Evolutionary conservation across 2,113 vertebrate genomes (phyloP).

Genomic region (Hemicordylus capensis): DNA sequence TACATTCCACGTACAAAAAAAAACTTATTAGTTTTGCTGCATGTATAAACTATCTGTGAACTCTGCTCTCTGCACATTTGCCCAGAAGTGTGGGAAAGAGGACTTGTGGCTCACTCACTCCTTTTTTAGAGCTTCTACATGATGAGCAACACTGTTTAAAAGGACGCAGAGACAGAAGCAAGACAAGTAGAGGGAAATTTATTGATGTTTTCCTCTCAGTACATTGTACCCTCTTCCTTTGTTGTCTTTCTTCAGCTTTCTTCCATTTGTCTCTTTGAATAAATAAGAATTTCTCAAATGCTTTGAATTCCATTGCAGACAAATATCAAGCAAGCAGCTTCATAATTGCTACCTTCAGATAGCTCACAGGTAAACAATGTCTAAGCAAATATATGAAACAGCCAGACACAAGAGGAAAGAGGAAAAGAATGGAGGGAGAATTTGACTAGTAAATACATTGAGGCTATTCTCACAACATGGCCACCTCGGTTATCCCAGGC

Average conservation of each 20-base stretch:
- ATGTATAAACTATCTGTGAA: neutral
- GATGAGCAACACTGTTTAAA: neutral
- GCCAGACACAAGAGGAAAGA: neutral
- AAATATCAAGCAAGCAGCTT: neutral
- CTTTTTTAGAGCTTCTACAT: neutral
- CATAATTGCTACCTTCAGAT: neutral
- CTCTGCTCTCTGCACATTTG: neutral
- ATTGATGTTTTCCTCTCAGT: neutral
- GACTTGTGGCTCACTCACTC: neutral
- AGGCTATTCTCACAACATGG: no score
- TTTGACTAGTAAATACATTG: conserved; percentile 9
- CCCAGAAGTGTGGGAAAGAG: neutral
- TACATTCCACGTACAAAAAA: neutral
- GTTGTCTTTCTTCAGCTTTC: neutral
- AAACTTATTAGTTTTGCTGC: no score
- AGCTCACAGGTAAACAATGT: conserved; percentile 1
- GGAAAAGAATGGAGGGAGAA: neutral
- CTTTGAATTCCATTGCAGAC: neutral
- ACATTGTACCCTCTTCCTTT: neutral
- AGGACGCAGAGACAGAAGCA: neutral
- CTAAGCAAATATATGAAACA: neutral
- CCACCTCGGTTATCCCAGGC: no score
- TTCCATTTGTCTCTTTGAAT: conserved; percentile 13
- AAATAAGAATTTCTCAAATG: conserved; percentile 1
- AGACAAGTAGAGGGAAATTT: neutral